phyloP scores from a whole-genome alignment of 2,888 invertebrate species.

The Temnothorax unifasciatus region DNA sequence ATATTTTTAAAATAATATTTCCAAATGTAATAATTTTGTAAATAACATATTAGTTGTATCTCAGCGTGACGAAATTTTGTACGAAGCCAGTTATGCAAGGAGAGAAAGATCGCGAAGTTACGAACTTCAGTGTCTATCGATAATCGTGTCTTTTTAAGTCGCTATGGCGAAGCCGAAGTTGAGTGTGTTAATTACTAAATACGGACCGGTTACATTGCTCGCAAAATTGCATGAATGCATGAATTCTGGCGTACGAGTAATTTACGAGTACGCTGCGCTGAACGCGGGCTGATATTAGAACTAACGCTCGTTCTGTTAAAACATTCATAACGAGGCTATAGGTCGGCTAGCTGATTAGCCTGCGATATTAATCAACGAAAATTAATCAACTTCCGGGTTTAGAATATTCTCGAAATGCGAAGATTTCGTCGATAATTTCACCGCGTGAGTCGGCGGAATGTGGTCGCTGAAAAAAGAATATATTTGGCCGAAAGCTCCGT shows the following conservation, averaged over 20 bases:
- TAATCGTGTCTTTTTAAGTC: conserved; percentile 55
- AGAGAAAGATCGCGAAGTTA: conserved; percentile 36
- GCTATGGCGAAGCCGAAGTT: conserved; percentile 34
- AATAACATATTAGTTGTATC: background rate
- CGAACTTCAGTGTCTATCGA: conserved; percentile 13
- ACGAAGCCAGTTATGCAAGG: background rate
- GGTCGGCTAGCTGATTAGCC: conserved; percentile 64
- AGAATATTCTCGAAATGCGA: conserved; percentile 38
- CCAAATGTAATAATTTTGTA: background rate
- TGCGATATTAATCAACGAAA: conserved; percentile 62
- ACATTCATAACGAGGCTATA: conserved; percentile 66
- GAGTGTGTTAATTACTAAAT: conserved; percentile 54
- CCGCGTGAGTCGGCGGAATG: background rate
- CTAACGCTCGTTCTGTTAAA: conserved; percentile 67
- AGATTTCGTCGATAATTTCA: conserved; percentile 33
- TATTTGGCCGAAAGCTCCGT: background rate
- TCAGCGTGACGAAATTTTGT: background rate
- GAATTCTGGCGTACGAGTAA: conserved; percentile 57
- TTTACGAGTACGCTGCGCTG: conserved; percentile 50
- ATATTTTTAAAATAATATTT: background rate
- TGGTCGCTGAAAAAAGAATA: background rate
- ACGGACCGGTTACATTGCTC: conserved; percentile 50
- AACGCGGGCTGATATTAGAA: conserved; percentile 64
- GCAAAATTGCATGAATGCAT: conserved; percentile 49
- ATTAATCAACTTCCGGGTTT: conserved; percentile 66